phyloP scores from a whole-genome alignment of 2,888 invertebrate genomes.

The Creontiades dilutus region DNA sequence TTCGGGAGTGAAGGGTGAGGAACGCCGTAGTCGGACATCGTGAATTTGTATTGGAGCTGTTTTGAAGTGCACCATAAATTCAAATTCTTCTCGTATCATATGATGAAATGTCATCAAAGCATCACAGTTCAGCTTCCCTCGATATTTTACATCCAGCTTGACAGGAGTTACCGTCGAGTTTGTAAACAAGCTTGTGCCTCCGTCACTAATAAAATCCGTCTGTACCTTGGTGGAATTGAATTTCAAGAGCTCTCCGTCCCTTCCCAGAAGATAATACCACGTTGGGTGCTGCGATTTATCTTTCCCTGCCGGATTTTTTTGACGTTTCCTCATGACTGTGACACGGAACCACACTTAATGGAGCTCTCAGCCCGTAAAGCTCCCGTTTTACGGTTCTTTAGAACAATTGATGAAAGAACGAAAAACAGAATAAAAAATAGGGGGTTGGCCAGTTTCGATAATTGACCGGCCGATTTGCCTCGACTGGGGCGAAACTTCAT shows the following conservation, averaged over 20 bases:
- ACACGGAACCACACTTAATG: neutral
- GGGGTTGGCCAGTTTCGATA: constrained; percentile 46
- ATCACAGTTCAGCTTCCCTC: too few relatives aligned
- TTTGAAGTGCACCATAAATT: too few relatives aligned
- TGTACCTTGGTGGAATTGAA: neutral
- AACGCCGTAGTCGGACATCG: too few relatives aligned
- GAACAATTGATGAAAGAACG: constrained; percentile 55
- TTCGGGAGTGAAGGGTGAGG: too few relatives aligned
- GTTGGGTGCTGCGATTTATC: neutral
- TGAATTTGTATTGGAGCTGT: too few relatives aligned
- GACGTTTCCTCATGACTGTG: constrained; percentile 50
- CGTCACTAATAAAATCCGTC: too few relatives aligned
- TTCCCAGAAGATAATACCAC: neutral
- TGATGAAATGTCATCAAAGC: too few relatives aligned
- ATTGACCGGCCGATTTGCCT: constrained; percentile 29
- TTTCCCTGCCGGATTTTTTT: neutral
- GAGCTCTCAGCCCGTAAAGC: neutral
- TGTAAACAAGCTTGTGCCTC: too few relatives aligned
- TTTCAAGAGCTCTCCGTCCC: neutral
- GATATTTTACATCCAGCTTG: too few relatives aligned
- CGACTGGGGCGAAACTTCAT: constrained; percentile 5
- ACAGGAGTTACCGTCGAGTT: too few relatives aligned
- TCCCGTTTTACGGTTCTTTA: constrained; percentile 38
- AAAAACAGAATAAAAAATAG: neutral
- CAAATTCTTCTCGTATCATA: too few relatives aligned